Percentiles rank a stretch among this genome's conserved stretches.
Evolutionary conservation across 2,113 vertebrate genomes (phyloP).

Genomic region (Peromyscus polionotus): DNA sequence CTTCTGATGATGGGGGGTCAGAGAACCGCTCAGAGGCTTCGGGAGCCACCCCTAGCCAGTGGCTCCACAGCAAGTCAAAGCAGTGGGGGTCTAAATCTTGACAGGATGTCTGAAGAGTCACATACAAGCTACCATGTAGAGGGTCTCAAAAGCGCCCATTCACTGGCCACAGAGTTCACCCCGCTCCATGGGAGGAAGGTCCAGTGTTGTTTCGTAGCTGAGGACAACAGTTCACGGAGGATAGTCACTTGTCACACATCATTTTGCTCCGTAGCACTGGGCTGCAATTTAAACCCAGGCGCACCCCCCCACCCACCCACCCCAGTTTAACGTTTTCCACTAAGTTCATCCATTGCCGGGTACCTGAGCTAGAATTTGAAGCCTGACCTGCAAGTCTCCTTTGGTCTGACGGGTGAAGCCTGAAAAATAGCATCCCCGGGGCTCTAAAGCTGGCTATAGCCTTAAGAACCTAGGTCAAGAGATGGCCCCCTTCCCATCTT

Average conservation of each 20-base stretch:
- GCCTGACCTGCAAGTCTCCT: neutral
- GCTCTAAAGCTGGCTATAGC: neutral
- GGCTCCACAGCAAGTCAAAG: neutral
- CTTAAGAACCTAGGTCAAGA: neutral
- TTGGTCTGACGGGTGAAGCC: neutral
- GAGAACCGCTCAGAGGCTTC: neutral
- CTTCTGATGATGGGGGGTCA: neutral
- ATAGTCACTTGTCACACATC: neutral
- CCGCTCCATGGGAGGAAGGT: neutral
- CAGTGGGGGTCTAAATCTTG: neutral
- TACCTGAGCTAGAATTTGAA: neutral
- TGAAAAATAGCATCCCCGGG: neutral
- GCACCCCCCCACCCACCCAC: no score
- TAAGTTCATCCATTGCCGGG: neutral
- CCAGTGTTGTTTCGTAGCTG: neutral
- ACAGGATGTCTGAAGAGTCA: neutral
- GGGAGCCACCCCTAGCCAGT: neutral
- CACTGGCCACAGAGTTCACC: neutral
- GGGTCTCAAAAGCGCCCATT: neutral
- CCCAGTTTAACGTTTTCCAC: neutral
- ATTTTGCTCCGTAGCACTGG: neutral
- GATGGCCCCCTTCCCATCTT: neutral
- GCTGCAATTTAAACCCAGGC: neutral
- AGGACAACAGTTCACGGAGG: neutral
- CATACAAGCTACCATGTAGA: rapidly evolving